These are phyloP conservation scores for Cladopsammia gracilis DNA, from an alignment of 64 coral and sea anemone species.

Conservation along the genomic window DNA sequence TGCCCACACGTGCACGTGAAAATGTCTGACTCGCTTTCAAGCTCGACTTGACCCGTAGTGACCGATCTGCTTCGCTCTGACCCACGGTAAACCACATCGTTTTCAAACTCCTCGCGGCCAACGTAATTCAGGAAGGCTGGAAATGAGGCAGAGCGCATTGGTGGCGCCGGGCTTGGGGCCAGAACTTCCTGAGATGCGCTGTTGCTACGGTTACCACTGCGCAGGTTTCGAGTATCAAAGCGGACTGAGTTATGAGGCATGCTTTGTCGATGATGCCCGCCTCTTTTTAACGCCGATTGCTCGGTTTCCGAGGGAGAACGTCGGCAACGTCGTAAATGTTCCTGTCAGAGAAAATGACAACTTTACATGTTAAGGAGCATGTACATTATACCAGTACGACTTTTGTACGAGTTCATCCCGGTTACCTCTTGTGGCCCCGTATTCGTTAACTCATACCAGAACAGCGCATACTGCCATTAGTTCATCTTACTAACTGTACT, in stretches of 20 bases:
- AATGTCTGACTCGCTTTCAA: constrained; percentile 91
- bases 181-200: constrained; percentile 54
- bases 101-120: constrained; percentile 90
- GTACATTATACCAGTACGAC: no score
- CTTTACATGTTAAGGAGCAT: background rate
- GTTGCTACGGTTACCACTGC: constrained; percentile 49
- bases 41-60: constrained; percentile 48
- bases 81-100: constrained; percentile 81
- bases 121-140: constrained; percentile 95
- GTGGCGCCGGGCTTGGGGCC: constrained; percentile 69
- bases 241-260: constrained; percentile 62
- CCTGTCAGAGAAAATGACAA: constrained; percentile 10
- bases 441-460: no score
- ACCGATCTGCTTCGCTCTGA: constrained; percentile 63
- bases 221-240: constrained; percentile 53
- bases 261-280: constrained; percentile 29
- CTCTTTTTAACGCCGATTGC: constrained; percentile 24
- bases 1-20: constrained; percentile 95
- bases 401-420: no score
- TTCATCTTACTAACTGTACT: no score
- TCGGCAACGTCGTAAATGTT: constrained; percentile 57
- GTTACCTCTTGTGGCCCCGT: no score
- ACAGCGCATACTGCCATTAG: no score
- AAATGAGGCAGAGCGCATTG: constrained; percentile 84
- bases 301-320: background rate